Evolutionary conservation across 2,888 invertebrate species (phyloP).

Genomic region (Lissonota sp.): DNA sequence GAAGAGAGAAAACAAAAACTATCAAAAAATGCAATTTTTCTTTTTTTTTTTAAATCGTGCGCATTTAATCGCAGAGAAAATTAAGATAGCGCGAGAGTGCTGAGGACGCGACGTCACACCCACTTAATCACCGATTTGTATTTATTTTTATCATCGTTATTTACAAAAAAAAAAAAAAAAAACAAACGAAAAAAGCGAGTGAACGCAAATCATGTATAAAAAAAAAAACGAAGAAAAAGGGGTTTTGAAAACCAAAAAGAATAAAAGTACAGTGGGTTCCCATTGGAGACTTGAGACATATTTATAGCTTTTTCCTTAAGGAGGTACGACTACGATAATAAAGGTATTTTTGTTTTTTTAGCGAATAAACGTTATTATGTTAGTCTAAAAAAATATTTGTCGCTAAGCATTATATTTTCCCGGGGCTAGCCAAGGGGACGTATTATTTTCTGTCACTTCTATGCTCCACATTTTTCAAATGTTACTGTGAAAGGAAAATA

Average conservation of each 20-base stretch:
- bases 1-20: slow-evolving; percentile 40
- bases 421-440: too few species aligned
- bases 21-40: slow-evolving; percentile 44
- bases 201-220: slow-evolving; percentile 56
- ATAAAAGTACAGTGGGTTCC: slow-evolving; percentile 53
- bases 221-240: slow-evolving; percentile 40
- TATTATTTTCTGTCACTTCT: too few species aligned
- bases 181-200: slow-evolving; percentile 39
- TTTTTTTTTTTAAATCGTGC: slow-evolving; percentile 34
- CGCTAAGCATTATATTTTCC: too few species aligned
- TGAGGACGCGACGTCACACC: slow-evolving; percentile 18
- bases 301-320: slow-evolving; percentile 53
- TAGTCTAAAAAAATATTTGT: too few species aligned
- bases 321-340: not conserved
- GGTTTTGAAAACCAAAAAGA: slow-evolving; percentile 24
- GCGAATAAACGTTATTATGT: too few species aligned
- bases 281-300: slow-evolving; percentile 48
- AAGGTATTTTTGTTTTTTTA: too few species aligned
- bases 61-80: slow-evolving; percentile 59
- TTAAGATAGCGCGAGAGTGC: slow-evolving; percentile 33
- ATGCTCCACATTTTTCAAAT: too few species aligned
- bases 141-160: slow-evolving; percentile 57
- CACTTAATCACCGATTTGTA: slow-evolving; percentile 44
- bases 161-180: slow-evolving; percentile 62
- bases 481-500: too few species aligned